Evolutionary conservation across 2,113 vertebrate genomes (phyloP).

Genomic region (Hymenochirus boettgeri): DNA sequence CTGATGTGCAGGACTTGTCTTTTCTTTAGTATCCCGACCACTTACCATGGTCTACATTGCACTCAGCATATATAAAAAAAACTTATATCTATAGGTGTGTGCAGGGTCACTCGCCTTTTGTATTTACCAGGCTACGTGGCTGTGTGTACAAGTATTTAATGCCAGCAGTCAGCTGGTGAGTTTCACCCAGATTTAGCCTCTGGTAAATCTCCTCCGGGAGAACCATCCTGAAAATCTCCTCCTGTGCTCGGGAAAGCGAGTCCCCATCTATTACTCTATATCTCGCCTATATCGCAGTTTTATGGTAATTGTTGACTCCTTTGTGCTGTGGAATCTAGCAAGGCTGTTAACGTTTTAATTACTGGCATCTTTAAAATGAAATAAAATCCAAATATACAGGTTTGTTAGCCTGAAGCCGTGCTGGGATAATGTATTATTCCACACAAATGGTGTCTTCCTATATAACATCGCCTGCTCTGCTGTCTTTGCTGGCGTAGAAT

Average conservation of each 20-base stretch:
- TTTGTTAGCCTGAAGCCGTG: background rate
- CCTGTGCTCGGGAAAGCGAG: background rate
- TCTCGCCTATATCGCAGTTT: background rate
- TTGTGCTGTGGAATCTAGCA: background rate
- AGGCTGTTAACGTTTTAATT: background rate
- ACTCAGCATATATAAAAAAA: too few species aligned
- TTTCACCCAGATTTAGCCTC: too few species aligned
- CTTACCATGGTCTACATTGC: too few species aligned
- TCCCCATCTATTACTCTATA: background rate
- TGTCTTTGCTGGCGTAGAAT: background rate
- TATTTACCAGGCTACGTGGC: too few species aligned
- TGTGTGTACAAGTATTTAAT: too few species aligned
- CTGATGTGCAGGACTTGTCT: too few species aligned
- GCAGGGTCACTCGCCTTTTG: too few species aligned
- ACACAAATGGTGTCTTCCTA: background rate
- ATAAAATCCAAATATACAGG: background rate
- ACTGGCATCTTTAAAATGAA: background rate
- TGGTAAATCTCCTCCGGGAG: too few species aligned
- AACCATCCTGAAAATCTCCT: background rate
- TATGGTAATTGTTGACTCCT: background rate
- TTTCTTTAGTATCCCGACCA: too few species aligned
- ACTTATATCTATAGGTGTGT: too few species aligned
- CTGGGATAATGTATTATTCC: background rate
- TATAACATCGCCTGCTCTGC: background rate
- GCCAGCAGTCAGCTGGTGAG: too few species aligned